These are phyloP conservation scores for Hyles lineata DNA, from an alignment of 2,888 invertebrate species.

Conservation along the genomic window DNA sequence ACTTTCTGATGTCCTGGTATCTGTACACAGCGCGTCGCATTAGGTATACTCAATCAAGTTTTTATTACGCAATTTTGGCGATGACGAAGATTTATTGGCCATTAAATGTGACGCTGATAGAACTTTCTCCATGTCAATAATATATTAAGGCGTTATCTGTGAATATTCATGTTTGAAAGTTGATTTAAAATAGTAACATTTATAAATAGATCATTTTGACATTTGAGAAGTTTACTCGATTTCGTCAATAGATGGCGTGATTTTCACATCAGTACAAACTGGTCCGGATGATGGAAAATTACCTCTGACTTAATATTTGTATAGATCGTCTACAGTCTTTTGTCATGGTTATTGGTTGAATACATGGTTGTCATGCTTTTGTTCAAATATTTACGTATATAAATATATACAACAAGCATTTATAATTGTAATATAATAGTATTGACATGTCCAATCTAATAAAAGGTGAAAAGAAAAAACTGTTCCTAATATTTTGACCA, in stretches of 20 bases:
- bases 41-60: conserved; percentile 33
- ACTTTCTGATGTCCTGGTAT: conserved; percentile 72
- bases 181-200: neutral
- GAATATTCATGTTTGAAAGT: conserved; percentile 5
- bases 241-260: too few species aligned
- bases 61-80: conserved; percentile 34
- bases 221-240: neutral
- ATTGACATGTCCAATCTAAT: too few species aligned
- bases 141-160: neutral
- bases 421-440: too few species aligned
- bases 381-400: too few species aligned
- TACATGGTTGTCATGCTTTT: too few species aligned
- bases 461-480: too few species aligned
- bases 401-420: too few species aligned
- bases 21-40: conserved; percentile 19
- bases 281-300: neutral
- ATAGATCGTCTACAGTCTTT: neutral
- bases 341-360: too few species aligned
- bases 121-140: conserved; percentile 17
- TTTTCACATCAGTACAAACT: neutral
- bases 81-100: conserved; percentile 32
- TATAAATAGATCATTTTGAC: neutral
- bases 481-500: too few species aligned
- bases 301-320: neutral
- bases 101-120: conserved; percentile 15